Base-by-base conservation (phyloP, 1,140 invertebrate species). In the Polypedilum pembai region DNA sequence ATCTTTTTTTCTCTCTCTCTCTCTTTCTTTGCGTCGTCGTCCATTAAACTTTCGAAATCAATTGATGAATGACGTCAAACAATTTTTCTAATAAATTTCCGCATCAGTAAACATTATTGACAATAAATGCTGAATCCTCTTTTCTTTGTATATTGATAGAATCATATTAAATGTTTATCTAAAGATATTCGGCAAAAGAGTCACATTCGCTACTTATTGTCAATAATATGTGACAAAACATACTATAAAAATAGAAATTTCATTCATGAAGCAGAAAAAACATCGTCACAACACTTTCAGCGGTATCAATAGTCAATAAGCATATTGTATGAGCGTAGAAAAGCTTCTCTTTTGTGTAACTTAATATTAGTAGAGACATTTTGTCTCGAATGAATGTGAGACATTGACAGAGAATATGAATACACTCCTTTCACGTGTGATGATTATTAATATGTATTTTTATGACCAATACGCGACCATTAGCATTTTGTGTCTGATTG, bases 171-270 rank as follows among this genome's bases (percentile, higher is more conserved):
- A 56, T 56, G n/a, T 56, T 12, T 56, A 12, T 56, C 3, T 56
- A 56, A 56, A n/a, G 45, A 56, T 56, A 56, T 56, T 56, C n/a
- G 45, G n/a, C 12, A 56, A 56, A 56, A 56, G n/a, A 56, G n/a
- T 56, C 45, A 56, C 45, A 56, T 56, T 56, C n/a, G n/a, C 45
- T 56, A n/a, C 45, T 56, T 56, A 56, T 56, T 56, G 45, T 15
- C 15, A 33, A n/a, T 56, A 56, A 56, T 56, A 56, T 56, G 45
- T 56, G 12, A 56, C 45, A 56, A 56, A 56, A 56, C 45, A 56
- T n/a, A 12, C 45, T 56, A 56, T 56, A 56, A 56, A 56, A 56
- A 56, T 56, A 56, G 45, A 24, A 40, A 33, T 75, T 66, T 73
- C n/a, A 41, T 63, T 21, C 74, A 72, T 69, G 15, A 40, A 41